phyloP scores from a whole-genome alignment of 35 echinoderm and acorn worm genomes.

The Ptychodera flava region DNA sequence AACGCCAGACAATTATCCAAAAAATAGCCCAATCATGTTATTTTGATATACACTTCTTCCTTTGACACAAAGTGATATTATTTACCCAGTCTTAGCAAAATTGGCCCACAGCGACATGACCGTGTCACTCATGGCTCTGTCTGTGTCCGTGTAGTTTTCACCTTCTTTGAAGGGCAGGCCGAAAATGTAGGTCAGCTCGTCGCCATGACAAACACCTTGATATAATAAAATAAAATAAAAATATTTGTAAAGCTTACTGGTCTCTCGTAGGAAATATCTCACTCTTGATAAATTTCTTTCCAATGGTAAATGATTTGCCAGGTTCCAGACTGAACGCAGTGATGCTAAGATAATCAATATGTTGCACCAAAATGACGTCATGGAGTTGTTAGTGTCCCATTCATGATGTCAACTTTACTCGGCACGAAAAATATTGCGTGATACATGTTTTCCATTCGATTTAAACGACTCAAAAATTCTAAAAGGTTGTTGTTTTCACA shows the following conservation, averaged over 20 bases:
- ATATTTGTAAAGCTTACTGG: too few species aligned
- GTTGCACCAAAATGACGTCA: background rate
- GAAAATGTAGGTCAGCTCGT: slow-evolving; percentile 6
- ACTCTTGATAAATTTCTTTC: too few species aligned
- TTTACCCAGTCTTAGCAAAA: slow-evolving; percentile 94
- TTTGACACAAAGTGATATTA: too few species aligned
- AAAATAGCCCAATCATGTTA: too few species aligned
- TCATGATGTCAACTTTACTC: background rate
- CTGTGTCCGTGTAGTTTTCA: slow-evolving; percentile 36
- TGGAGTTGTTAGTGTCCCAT: background rate
- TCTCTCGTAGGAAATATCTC: too few species aligned
- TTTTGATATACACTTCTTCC: too few species aligned
- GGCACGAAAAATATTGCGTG: too few species aligned
- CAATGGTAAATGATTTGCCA: background rate
- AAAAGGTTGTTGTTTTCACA: too few species aligned
- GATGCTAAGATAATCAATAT: background rate
- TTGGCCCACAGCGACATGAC: slow-evolving; percentile 92
- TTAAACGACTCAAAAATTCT: too few species aligned
- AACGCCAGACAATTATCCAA: too few species aligned
- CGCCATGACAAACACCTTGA: slow-evolving; percentile 43
- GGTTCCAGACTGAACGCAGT: background rate
- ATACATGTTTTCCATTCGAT: too few species aligned
- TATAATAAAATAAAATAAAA: background rate
- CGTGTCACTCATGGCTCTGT: slow-evolving; percentile 62
- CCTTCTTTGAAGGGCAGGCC: slow-evolving; percentile 49